Evolutionary conservation across 2,797 vertebrate species (phyloP).

Genomic region (Okamejei kenojei): DNA sequence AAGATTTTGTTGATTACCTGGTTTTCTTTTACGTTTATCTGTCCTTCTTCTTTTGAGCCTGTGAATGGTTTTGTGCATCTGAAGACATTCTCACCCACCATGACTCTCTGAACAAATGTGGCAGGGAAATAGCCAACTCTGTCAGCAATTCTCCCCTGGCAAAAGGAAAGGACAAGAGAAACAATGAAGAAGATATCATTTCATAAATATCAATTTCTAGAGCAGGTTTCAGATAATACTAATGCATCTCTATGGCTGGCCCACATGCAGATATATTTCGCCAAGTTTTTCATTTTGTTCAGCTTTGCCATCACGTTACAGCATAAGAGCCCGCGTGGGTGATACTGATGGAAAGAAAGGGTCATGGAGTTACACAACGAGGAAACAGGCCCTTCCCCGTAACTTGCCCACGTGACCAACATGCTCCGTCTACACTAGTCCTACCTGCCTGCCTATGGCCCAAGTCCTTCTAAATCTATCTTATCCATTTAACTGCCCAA

Average conservation of each 20-base stretch:
- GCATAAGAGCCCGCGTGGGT: no score
- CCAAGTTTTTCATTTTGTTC: not conserved
- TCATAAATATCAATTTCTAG: not conserved
- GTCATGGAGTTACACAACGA: no score
- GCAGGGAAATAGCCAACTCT: constrained; percentile 88
- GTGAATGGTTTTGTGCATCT: constrained; percentile 82
- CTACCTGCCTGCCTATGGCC: no score
- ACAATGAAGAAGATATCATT: not conserved
- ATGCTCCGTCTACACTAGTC: no score
- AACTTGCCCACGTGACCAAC: no score
- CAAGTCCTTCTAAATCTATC: no score
- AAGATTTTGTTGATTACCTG: constrained; percentile 62
- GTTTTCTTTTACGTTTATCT: constrained; percentile 90
- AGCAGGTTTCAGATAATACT: not conserved
- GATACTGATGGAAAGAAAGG: no score
- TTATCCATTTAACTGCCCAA: no score
- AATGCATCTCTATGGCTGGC: not conserved
- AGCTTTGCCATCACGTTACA: not conserved
- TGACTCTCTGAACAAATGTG: constrained; percentile 80
- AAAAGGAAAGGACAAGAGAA: constrained; percentile 41
- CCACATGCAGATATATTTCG: no score
- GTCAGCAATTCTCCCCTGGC: constrained; percentile 84
- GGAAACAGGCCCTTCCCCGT: no score
- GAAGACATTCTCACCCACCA: constrained; percentile 74
- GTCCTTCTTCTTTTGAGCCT: constrained; percentile 89